These are phyloP conservation scores for Arvicanthis niloticus DNA, from an alignment of 2,113 vertebrate species.

Conservation along the genomic window DNA sequence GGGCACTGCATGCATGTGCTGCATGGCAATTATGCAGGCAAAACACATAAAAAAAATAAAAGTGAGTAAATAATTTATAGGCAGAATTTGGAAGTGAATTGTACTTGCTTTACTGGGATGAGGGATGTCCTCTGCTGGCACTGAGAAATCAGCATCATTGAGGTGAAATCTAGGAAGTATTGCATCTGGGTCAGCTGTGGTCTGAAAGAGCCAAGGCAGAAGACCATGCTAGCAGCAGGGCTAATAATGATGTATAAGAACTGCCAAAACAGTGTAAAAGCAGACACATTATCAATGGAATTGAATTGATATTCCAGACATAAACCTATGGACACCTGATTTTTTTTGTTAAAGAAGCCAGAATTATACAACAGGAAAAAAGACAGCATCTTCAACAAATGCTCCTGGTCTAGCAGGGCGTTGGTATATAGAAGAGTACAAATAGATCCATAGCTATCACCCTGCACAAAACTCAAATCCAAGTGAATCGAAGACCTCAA, in stretches of 20 bases:
- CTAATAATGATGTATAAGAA: neutral
- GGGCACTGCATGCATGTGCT: neutral
- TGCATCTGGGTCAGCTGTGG: neutral
- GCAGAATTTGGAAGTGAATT: neutral
- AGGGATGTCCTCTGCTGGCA: neutral
- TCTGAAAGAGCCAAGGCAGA: neutral
- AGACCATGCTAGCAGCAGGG: neutral
- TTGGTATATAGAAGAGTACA: too few species aligned
- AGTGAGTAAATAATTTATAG: neutral
- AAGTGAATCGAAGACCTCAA: too few species aligned
- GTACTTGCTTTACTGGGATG: neutral
- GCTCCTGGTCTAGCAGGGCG: too few species aligned
- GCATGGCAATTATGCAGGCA: neutral
- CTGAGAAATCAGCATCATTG: neutral
- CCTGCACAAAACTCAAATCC: too few species aligned
- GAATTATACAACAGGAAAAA: too few species aligned
- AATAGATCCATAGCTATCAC: too few species aligned
- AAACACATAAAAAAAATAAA: neutral
- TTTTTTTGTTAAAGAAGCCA: too few species aligned
- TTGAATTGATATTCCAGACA: too few species aligned
- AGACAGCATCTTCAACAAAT: too few species aligned
- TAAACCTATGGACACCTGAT: too few species aligned
- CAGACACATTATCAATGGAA: too few species aligned
- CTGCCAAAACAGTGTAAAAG: neutral
- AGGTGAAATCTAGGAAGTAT: neutral